phyloP scores from a whole-genome alignment of 1,140 invertebrate species.

The Bombus polaris region DNA sequence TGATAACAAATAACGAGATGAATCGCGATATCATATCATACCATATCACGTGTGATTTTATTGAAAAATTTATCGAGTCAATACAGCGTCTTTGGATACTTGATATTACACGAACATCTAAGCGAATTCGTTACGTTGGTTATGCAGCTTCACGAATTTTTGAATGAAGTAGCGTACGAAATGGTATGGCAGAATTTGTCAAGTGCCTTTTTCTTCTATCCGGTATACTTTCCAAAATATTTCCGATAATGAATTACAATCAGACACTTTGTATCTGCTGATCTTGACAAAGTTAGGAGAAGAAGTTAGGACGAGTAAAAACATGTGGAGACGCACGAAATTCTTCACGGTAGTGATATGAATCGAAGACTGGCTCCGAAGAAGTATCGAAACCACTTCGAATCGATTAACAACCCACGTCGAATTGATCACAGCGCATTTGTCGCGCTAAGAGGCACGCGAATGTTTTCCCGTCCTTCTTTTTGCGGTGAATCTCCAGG shows the following conservation, averaged over 20 bases:
- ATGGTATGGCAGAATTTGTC: no score
- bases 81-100: no score
- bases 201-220: no score
- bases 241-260: not conserved
- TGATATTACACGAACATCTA: no score
- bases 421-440: constrained; percentile 28
- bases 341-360: not conserved
- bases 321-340: not conserved
- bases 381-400: not conserved
- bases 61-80: not conserved
- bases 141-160: no score
- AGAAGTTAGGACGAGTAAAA: not conserved
- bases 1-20: not conserved
- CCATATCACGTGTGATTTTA: not conserved
- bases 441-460: constrained; percentile 23
- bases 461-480: constrained; percentile 18
- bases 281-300: no score
- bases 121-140: no score
- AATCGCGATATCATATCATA: not conserved
- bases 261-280: no score
- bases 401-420: constrained; percentile 13
- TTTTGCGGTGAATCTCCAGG: not conserved
- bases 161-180: no score
- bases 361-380: not conserved
- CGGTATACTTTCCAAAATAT: not conserved